These are phyloP conservation scores for Priapulus caudatus DNA, from an alignment of 2,888 invertebrate species.

Conservation along the genomic window DNA sequence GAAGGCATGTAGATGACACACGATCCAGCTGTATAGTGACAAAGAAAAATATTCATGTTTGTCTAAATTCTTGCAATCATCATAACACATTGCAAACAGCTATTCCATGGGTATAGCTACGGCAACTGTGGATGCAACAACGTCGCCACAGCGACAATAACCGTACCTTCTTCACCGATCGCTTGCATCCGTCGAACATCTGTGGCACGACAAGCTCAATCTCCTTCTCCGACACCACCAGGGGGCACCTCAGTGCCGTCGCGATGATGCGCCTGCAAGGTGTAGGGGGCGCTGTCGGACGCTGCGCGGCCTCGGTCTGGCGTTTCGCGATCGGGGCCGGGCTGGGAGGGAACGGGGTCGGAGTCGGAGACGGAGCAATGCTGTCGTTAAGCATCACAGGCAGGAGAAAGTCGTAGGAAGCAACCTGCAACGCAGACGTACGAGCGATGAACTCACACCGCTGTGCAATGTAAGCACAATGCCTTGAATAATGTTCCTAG, in stretches of 20 bases:
- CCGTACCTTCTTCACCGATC: constrained; percentile 6
- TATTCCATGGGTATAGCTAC: too few species aligned
- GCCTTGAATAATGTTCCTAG: too few species aligned
- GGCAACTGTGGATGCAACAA: too few species aligned
- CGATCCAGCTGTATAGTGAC: too few species aligned
- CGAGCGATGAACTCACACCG: not conserved
- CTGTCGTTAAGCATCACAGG: constrained; percentile 35
- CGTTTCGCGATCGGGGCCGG: not conserved
- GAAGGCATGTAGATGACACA: too few species aligned
- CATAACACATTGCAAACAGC: too few species aligned
- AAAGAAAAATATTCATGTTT: too few species aligned
- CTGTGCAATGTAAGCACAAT: too few species aligned
- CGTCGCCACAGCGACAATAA: too few species aligned
- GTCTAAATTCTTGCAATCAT: too few species aligned
- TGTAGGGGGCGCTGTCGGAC: constrained; percentile 25
- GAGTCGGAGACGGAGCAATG: constrained; percentile 30
- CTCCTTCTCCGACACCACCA: constrained; percentile 30
- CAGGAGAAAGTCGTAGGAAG: constrained; percentile 38
- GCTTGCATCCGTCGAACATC: constrained; percentile 23
- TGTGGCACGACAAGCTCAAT: constrained; percentile 32
- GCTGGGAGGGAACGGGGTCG: constrained; percentile 24
- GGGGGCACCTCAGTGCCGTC: constrained; percentile 35
- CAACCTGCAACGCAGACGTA: constrained; percentile 28
- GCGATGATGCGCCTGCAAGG: constrained; percentile 36
- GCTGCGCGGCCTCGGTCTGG: constrained; percentile 5